phyloP scores from a whole-genome alignment of 2,113 vertebrate genomes.

The Dasyurus viverrinus region DNA sequence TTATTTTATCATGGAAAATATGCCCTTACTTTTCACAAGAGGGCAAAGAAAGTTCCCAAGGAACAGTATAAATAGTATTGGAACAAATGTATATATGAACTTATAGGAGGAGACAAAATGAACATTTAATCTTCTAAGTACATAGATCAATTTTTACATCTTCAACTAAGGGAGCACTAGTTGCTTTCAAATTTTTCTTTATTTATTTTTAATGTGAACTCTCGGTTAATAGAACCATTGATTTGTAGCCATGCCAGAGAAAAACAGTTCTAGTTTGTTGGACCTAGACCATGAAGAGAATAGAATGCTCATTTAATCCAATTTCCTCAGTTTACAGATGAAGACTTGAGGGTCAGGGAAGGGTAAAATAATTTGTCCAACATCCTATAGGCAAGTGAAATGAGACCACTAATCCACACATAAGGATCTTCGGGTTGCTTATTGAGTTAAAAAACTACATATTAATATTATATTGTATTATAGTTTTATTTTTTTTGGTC shows the following conservation, averaged over 20 bases:
- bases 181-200: background rate
- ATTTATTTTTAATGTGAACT: background rate
- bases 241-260: background rate
- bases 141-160: background rate
- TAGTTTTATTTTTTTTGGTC: background rate
- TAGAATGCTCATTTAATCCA: background rate
- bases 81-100: background rate
- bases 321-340: background rate
- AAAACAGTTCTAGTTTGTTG: background rate
- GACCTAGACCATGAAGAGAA: background rate
- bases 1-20: constrained; percentile 73
- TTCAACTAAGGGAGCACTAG: background rate
- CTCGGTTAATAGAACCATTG: background rate
- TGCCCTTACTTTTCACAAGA: constrained; percentile 59
- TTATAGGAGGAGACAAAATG: background rate
- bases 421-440: background rate
- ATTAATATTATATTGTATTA: background rate
- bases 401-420: background rate
- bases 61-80: constrained; percentile 31
- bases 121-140: background rate
- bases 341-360: background rate
- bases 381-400: background rate
- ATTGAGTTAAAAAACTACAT: background rate
- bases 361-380: background rate
- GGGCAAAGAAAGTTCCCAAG: constrained; percentile 59